Evolutionary conservation across 2,113 vertebrate species (phyloP).

Genomic region (Brienomyrus longianalis): DNA sequence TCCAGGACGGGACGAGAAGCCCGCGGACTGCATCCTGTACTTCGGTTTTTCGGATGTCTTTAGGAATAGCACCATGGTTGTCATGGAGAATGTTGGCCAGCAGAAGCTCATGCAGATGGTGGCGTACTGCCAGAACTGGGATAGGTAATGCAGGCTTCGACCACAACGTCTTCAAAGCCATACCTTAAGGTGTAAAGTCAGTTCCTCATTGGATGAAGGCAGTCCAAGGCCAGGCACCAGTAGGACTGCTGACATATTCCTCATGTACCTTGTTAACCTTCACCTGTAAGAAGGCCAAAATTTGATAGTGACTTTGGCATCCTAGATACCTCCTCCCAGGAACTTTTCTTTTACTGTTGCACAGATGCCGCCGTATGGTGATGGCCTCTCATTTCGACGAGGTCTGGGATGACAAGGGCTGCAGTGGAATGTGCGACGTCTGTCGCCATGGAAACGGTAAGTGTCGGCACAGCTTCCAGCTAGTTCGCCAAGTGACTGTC

Average conservation of each 20-base stretch:
- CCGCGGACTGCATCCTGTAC: constrained; percentile 88
- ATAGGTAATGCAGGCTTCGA: constrained; percentile 53
- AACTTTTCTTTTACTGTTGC: constrained; percentile 18
- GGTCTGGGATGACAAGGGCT: constrained; percentile 81
- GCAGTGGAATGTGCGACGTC: constrained; percentile 86
- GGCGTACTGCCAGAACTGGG: constrained; percentile 77
- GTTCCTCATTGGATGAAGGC: neutral
- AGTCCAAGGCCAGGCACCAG: neutral
- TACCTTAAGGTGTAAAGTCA: neutral
- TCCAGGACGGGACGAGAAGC: constrained; percentile 80
- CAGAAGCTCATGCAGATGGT: constrained; percentile 91
- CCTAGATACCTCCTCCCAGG: neutral
- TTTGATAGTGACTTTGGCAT: neutral
- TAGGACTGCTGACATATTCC: neutral
- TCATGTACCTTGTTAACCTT: neutral
- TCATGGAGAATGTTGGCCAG: constrained; percentile 95
- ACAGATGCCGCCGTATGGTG: constrained; percentile 82
- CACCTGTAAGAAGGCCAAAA: neutral
- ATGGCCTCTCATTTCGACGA: constrained; percentile 93
- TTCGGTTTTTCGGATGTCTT: constrained; percentile 91
- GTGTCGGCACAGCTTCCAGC: constrained; percentile 24
- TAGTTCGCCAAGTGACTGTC: neutral
- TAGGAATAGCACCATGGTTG: constrained; percentile 89
- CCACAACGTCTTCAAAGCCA: neutral
- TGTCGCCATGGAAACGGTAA: constrained; percentile 70